Evolutionary conservation across 2,113 vertebrate species (phyloP).

Genomic region (Malurus melanocephalus): DNA sequence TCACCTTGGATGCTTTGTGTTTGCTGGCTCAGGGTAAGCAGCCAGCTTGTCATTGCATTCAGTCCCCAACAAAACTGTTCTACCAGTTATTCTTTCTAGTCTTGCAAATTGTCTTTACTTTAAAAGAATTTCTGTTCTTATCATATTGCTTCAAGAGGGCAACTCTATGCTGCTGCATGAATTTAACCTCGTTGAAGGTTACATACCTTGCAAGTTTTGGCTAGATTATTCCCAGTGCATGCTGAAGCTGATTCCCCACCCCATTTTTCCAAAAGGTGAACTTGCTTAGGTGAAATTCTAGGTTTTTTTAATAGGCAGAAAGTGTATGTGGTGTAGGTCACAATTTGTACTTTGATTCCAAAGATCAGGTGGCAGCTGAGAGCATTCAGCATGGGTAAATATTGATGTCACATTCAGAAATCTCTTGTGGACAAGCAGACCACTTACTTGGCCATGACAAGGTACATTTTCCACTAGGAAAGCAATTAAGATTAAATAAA

Average conservation of each 20-base stretch:
- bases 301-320: neutral
- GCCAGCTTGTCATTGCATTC: neutral
- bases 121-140: neutral
- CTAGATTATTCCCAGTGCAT: neutral
- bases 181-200: neutral
- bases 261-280: neutral
- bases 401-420: neutral
- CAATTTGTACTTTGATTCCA: conserved; percentile 43
- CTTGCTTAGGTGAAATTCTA: neutral
- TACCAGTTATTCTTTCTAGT: neutral
- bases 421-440: neutral
- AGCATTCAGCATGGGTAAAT: conserved; percentile 2
- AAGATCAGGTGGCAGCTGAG: neutral
- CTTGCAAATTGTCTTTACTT: neutral
- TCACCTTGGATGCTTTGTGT: neutral
- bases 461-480: conserved; percentile 26
- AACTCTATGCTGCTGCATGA: neutral
- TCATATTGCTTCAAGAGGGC: neutral
- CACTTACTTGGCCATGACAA: neutral
- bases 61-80: neutral
- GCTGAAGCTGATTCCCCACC: neutral
- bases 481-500: conserved; percentile 17
- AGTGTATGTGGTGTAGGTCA: neutral
- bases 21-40: neutral
- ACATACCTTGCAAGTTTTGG: neutral